Evolutionary conservation across 2,888 invertebrate genomes (phyloP).

Genomic region (Trypoxylon attenuatum): DNA sequence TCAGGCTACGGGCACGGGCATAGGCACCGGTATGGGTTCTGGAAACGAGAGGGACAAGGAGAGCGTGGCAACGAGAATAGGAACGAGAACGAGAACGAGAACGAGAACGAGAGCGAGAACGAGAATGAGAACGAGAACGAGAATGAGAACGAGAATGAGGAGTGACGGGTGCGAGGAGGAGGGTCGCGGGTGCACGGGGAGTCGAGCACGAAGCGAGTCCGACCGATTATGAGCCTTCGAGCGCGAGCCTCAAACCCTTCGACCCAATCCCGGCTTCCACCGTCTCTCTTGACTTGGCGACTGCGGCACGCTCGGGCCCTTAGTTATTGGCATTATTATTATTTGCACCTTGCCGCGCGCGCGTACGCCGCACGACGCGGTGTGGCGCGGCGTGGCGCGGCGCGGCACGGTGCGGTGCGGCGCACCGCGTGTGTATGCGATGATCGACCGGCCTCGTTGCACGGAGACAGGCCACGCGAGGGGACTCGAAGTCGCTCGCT

Average conservation of each 20-base stretch:
- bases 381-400: no score
- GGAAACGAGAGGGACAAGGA: neutral
- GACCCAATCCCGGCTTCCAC: constrained; percentile 45
- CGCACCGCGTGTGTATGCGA: constrained; percentile 14
- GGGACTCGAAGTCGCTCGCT: constrained; percentile 34
- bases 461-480: constrained; percentile 25
- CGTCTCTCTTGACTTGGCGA: constrained; percentile 49
- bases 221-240: constrained; percentile 51
- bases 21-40: neutral
- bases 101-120: neutral
- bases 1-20: neutral
- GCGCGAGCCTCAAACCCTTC: constrained; percentile 49
- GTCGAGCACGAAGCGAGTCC: constrained; percentile 36
- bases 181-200: constrained; percentile 9
- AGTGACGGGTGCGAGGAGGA: no score
- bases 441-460: constrained; percentile 51
- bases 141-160: neutral
- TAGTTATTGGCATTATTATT: constrained; percentile 53
- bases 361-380: constrained; percentile 13
- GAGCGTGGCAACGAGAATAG: neutral
- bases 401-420: neutral
- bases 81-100: neutral
- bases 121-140: neutral
- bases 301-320: constrained; percentile 43
- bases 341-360: constrained; percentile 53